These are phyloP conservation scores for Orthonevra nobilis DNA, from an alignment of 2,888 invertebrate species.

Conservation along the genomic window DNA sequence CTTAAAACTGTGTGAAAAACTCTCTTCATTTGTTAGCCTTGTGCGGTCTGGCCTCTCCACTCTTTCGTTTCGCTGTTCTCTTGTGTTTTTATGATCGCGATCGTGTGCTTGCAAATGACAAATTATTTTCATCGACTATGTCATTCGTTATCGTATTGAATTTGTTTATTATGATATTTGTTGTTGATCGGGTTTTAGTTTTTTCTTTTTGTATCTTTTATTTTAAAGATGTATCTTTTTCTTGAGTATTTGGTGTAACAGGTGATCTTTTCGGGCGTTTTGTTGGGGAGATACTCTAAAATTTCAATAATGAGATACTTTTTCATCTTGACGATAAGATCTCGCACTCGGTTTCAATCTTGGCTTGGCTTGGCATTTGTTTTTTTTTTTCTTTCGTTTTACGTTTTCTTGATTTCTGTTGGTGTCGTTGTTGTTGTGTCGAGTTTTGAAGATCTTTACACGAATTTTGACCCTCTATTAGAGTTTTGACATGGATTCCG, in stretches of 20 bases:
- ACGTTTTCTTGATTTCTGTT: too few relatives aligned
- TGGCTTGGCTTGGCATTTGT: too few relatives aligned
- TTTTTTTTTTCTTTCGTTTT: not conserved
- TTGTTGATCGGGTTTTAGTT: slow-evolving; percentile 41
- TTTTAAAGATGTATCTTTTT: not conserved
- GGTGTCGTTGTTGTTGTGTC: slow-evolving; percentile 4
- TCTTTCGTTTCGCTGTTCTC: slow-evolving; percentile 10
- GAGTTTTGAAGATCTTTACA: slow-evolving; percentile 7
- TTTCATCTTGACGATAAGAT: slow-evolving; percentile 46
- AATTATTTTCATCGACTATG: slow-evolving; percentile 63
- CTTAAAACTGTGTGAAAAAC: too few relatives aligned
- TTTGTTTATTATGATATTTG: slow-evolving; percentile 21
- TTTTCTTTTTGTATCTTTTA: slow-evolving; percentile 4
- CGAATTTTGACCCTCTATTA: slow-evolving; percentile 29
- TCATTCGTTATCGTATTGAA: slow-evolving; percentile 52
- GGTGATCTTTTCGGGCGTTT: slow-evolving; percentile 32
- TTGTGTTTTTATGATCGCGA: slow-evolving; percentile 11
- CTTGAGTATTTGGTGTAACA: slow-evolving; percentile 30
- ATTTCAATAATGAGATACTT: slow-evolving; percentile 47
- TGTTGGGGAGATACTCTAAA: slow-evolving; percentile 22
- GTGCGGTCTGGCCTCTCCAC: too few relatives aligned
- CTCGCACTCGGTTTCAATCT: too few relatives aligned
- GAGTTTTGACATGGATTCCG: not conserved
- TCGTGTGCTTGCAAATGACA: slow-evolving; percentile 53
- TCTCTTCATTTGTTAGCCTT: not conserved